phyloP scores from a whole-genome alignment of 2,888 invertebrate genomes.

The Flabesymbios commensalis region DNA sequence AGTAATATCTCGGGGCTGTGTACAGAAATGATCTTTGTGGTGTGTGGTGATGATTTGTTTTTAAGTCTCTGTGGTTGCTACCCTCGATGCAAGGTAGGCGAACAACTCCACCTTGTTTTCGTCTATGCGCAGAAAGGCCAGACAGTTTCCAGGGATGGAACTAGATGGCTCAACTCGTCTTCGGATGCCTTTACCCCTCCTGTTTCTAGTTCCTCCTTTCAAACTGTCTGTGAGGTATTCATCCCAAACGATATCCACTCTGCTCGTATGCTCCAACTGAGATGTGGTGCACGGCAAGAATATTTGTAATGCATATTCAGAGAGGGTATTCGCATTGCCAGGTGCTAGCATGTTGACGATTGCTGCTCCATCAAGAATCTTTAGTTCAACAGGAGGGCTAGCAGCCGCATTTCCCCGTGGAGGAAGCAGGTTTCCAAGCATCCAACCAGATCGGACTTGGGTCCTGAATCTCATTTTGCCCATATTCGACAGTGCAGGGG shows the following conservation, averaged over 20 bases:
- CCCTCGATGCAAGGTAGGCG: constrained; percentile 9
- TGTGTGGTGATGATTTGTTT: constrained; percentile 15
- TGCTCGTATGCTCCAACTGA: constrained; percentile 16
- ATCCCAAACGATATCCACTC: constrained; percentile 35
- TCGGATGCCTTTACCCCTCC: constrained; percentile 29
- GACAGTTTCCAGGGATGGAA: constrained; percentile 23
- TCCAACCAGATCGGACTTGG: constrained; percentile 13
- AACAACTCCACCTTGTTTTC: constrained; percentile 23
- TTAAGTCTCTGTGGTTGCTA: background rate
- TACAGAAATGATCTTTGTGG: constrained; percentile 7
- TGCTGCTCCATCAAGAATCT: constrained; percentile 33
- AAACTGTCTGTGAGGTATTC: constrained; percentile 25
- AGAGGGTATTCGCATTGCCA: constrained; percentile 21
- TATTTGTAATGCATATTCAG: constrained; percentile 24
- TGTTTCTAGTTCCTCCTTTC: constrained; percentile 28
- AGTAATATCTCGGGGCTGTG: background rate
- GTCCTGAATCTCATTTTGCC: constrained; percentile 11
- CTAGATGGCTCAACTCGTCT: constrained; percentile 13
- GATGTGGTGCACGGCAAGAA: constrained; percentile 18
- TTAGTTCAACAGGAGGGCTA: too few species aligned
- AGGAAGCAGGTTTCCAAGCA: constrained; percentile 7
- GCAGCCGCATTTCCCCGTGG: too few species aligned
- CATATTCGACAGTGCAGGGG: constrained; percentile 14
- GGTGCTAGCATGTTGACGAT: constrained; percentile 25
- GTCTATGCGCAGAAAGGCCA: constrained; percentile 15